A percentile compares a stretch with the other conserved stretches of the same genome.
Conservation (phyloP, 2,113 vertebrate species). For the cat (Felis catus) region DNA sequence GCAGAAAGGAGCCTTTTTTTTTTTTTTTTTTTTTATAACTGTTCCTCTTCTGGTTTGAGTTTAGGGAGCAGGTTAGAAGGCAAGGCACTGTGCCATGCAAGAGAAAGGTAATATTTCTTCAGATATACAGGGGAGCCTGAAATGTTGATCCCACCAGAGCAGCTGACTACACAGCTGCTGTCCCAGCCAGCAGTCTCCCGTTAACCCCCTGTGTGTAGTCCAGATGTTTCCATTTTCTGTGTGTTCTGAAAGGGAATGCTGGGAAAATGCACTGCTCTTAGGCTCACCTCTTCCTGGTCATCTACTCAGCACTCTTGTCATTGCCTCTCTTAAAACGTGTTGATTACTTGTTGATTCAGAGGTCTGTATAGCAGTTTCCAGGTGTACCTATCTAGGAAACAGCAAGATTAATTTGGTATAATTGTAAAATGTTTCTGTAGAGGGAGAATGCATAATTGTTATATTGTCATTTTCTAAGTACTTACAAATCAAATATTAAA, state of each 20-base stretch:
- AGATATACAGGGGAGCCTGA: neutral
- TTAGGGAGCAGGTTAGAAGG: neutral
- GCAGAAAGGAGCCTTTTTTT: neutral
- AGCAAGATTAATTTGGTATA: neutral
- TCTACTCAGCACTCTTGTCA: neutral
- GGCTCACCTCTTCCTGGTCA: neutral
- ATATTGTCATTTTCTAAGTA: slow-evolving; percentile 29
- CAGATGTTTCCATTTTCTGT: neutral
- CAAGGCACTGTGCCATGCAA: neutral
- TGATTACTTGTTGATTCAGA: neutral
- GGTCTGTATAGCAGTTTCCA: neutral
- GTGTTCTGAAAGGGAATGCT: neutral
- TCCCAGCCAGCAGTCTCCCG: neutral
- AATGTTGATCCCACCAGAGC: neutral
- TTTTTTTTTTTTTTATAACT: neutral
- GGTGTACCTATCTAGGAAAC: neutral
- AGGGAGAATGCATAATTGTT: neutral
- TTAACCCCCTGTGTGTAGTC: too few relatives aligned
- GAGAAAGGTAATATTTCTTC: neutral
- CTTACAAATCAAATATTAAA: neutral
- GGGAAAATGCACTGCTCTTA: neutral
- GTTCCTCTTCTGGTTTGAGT: neutral
- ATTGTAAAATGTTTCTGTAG: neutral
- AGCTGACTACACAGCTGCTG: neutral
- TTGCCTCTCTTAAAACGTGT: neutral